These are phyloP conservation scores for Eciton burchellii DNA, from an alignment of 1,140 invertebrate genomes.

Conservation along the genomic window DNA sequence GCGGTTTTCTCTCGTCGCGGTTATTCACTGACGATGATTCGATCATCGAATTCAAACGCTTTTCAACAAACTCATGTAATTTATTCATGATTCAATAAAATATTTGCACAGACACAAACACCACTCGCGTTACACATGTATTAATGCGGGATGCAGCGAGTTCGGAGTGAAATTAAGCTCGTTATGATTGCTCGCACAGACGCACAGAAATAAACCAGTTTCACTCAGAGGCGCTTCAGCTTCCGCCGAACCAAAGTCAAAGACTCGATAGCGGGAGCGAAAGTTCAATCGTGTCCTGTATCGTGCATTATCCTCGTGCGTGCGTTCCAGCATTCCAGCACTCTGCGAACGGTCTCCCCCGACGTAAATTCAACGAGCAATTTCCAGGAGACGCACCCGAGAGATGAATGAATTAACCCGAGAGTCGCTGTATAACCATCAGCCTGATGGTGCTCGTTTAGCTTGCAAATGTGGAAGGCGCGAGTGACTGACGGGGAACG, in stretches of 20 bases:
- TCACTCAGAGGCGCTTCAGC: slow-evolving; percentile 10
- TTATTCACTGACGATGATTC: too few relatives aligned
- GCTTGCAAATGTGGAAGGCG: slow-evolving; percentile 43
- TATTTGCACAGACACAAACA: too few relatives aligned
- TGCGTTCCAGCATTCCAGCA: slow-evolving; percentile 20
- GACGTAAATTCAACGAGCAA: slow-evolving; percentile 50
- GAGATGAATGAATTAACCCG: slow-evolving; percentile 58
- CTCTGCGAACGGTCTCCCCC: slow-evolving; percentile 5
- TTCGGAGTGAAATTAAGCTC: not conserved
- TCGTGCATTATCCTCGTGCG: not conserved
- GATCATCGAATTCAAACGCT: too few relatives aligned
- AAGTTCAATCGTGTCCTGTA: slow-evolving; percentile 25
- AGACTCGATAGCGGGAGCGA: slow-evolving; percentile 22
- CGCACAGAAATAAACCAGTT: not conserved
- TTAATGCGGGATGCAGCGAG: slow-evolving; percentile 4
- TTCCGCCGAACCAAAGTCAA: slow-evolving; percentile 12
- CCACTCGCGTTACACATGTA: not conserved
- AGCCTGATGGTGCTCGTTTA: slow-evolving; percentile 46
- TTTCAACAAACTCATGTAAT: too few relatives aligned
- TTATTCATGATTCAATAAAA: too few relatives aligned
- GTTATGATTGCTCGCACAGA: not conserved
- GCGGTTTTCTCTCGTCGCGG: too few relatives aligned
- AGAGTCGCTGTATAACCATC: slow-evolving; percentile 34
- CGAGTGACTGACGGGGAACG: slow-evolving; percentile 54
- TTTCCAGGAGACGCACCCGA: slow-evolving; percentile 46